Evolutionary conservation across 2,113 vertebrate genomes (phyloP).

Genomic region (Hyaena hyaena): DNA sequence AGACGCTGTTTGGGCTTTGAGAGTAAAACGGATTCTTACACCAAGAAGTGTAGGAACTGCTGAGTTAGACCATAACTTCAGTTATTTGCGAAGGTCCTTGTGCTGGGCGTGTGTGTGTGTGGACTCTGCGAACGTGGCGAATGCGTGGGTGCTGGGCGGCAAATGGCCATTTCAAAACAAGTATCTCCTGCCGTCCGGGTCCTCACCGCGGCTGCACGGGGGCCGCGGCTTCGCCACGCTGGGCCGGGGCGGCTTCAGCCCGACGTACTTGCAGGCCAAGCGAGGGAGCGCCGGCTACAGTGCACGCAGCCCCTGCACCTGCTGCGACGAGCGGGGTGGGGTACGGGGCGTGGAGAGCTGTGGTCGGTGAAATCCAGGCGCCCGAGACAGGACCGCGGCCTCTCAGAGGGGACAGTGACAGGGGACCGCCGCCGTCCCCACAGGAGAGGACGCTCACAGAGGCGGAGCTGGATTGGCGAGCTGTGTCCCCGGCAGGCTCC

Average conservation of each 20-base stretch:
- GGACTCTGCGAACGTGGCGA: not conserved
- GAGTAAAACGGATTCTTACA: not conserved
- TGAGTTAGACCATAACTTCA: not conserved
- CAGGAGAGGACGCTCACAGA: not conserved
- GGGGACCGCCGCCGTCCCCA: not conserved
- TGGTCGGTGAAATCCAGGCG: not conserved
- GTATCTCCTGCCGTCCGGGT: too few relatives aligned
- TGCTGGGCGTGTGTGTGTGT: too few relatives aligned
- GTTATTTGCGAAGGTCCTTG: too few relatives aligned
- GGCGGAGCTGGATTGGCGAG: not conserved
- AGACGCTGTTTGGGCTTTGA: not conserved
- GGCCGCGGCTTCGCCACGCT: too few relatives aligned
- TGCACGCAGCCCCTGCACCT: fast-evolving
- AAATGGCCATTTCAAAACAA: too few relatives aligned
- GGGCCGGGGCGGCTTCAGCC: not conserved
- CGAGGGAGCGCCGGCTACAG: fast-evolving
- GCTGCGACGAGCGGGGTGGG: not conserved
- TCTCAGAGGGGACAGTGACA: not conserved
- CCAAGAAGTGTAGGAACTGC: too few relatives aligned
- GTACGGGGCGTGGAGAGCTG: not conserved
- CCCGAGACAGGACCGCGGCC: not conserved
- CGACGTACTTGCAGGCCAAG: not conserved
- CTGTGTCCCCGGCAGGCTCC: not conserved
- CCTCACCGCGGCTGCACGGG: not conserved
- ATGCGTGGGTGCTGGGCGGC: too few relatives aligned